Conservation (phyloP, 2,797 vertebrate species). For the Rachycentron canadum region DNA sequence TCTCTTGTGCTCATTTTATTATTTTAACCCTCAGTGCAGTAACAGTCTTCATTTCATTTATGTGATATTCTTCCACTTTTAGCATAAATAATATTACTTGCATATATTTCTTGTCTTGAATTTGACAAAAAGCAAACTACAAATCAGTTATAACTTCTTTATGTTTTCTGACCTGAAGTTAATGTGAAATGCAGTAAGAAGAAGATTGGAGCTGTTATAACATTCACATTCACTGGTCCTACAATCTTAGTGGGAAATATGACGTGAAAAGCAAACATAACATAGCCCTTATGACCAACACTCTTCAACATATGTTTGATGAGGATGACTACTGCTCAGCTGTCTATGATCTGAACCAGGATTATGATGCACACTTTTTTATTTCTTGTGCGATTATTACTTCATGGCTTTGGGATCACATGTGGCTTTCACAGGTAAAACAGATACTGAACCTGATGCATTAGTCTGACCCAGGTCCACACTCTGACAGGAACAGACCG, state of each 20-base stretch:
- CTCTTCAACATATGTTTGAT: not conserved
- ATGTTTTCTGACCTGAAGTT: not conserved
- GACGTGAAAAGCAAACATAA: not conserved
- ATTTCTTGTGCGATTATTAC: not conserved
- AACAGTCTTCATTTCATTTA: not conserved
- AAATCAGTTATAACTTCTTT: not conserved
- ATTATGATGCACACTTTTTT: not conserved
- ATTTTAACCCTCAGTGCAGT: not conserved
- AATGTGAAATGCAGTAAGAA: not conserved
- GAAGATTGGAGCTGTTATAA: not conserved
- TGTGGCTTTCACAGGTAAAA: not conserved
- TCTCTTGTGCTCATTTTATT: not conserved
- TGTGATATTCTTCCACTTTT: too few relatives aligned
- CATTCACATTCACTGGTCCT: not conserved
- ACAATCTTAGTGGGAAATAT: not conserved
- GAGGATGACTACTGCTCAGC: not conserved
- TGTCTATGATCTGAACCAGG: not conserved
- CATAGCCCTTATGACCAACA: too few relatives aligned
- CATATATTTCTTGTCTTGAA: not conserved
- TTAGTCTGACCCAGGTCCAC: conserved; percentile 1
- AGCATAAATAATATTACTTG: not conserved
- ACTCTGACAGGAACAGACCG: not conserved
- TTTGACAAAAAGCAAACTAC: not conserved
- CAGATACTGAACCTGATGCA: not conserved
- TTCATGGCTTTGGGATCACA: not conserved